These are phyloP conservation scores for Phataginus tricuspis DNA, from an alignment of 2,797 vertebrate genomes.

Conservation along the genomic window DNA sequence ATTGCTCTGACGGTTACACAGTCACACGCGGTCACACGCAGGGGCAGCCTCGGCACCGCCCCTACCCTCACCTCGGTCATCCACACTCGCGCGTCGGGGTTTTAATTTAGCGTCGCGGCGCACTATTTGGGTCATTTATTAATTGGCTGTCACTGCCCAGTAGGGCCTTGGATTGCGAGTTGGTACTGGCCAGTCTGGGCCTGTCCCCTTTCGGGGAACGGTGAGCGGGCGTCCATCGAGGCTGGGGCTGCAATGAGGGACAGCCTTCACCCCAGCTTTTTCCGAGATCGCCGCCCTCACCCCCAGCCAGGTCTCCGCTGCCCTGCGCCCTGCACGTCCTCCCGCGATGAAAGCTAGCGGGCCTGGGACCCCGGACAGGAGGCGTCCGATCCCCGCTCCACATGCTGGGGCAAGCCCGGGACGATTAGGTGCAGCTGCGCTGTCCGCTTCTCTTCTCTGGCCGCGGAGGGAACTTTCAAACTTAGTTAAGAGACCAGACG, in stretches of 20 bases:
- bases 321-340: not conserved
- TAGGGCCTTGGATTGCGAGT: conserved; percentile 12
- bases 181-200: not conserved
- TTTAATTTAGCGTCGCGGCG: conserved; percentile 36
- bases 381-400: not conserved
- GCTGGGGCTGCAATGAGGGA: not conserved
- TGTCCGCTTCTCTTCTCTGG: not conserved
- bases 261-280: not conserved
- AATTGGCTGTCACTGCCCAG: conserved; percentile 33
- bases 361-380: not conserved
- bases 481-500: conserved; percentile 49
- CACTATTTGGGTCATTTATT: conserved; percentile 39
- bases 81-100: conserved; percentile 5
- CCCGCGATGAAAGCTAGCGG: not conserved
- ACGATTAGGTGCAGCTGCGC: not conserved
- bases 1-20: not conserved
- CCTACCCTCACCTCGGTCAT: not conserved
- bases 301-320: not conserved
- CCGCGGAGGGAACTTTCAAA: conserved; percentile 84
- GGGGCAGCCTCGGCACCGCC: not conserved
- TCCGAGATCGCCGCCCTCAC: not conserved
- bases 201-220: not conserved
- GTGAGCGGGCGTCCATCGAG: not conserved
- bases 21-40: not conserved
- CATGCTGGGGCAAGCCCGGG: not conserved